phyloP scores from a whole-genome alignment of 2,888 invertebrate genomes.

The Scaptomyza tumidula region DNA sequence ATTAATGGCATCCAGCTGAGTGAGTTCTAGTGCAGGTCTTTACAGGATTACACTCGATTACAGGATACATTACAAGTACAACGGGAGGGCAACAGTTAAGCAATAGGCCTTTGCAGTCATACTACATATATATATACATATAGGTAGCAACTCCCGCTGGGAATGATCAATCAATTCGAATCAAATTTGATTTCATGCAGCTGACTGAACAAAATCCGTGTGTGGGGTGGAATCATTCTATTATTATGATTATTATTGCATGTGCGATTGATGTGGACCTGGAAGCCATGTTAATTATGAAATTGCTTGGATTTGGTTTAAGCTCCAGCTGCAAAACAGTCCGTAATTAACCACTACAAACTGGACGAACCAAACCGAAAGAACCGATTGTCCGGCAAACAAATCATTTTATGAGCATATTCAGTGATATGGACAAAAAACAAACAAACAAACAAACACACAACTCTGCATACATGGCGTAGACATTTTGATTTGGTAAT shows the following conservation, averaged over 20 bases:
- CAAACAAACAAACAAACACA: conserved; percentile 8
- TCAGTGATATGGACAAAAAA: conserved; percentile 28
- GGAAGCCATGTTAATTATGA: conserved; percentile 70
- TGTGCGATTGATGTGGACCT: conserved; percentile 41
- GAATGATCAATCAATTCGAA: conserved; percentile 84
- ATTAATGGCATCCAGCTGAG: conserved; percentile 77
- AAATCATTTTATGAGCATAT: conserved; percentile 59
- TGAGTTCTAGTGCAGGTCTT: conserved; percentile 75
- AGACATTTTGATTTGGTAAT: conserved; percentile 56
- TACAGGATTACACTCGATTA: conserved; percentile 82
- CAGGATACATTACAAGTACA: conserved; percentile 76
- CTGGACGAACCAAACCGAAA: conserved; percentile 21
- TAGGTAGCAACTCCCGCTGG: conserved; percentile 78
- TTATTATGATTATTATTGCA: conserved; percentile 54
- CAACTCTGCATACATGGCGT: conserved; percentile 5
- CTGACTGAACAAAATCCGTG: conserved; percentile 45
- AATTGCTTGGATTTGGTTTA: conserved; percentile 48
- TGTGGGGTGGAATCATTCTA: conserved; percentile 32
- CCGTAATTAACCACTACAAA: conserved; percentile 43
- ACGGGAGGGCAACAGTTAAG: conserved; percentile 43
- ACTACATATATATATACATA: neutral
- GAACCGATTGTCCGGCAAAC: conserved; percentile 48
- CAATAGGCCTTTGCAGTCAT: conserved; percentile 4
- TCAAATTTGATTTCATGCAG: conserved; percentile 68
- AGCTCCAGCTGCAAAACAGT: conserved; percentile 13